Conservation (phyloP, 1,140 invertebrate genomes). For the Brachionus manjavacas region DNA sequence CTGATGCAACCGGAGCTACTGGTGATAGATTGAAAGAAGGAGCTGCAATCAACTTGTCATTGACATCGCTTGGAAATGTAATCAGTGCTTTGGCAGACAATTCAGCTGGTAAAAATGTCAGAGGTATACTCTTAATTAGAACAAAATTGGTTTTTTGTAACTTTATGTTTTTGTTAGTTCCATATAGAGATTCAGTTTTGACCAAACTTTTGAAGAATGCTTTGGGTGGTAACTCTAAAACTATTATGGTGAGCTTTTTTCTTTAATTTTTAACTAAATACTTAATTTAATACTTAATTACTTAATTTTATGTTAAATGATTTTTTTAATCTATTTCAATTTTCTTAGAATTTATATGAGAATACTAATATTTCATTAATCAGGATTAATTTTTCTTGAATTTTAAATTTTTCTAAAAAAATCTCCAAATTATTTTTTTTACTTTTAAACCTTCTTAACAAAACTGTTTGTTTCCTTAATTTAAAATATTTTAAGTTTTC, state of each 20-base stretch:
- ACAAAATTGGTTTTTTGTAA: too few species aligned
- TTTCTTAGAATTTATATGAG: too few species aligned
- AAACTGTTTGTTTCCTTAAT: too few species aligned
- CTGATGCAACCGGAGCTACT: conserved; percentile 61
- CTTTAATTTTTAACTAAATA: background rate
- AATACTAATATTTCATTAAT: too few species aligned
- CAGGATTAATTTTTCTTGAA: too few species aligned
- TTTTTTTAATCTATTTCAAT: too few species aligned
- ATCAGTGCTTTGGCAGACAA: conserved; percentile 60
- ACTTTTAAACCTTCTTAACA: too few species aligned
- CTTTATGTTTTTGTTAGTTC: conserved; percentile 49
- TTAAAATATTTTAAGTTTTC: too few species aligned
- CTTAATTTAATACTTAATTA: too few species aligned
- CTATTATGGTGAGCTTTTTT: conserved; percentile 60
- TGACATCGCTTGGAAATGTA: conserved; percentile 63
- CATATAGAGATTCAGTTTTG: conserved; percentile 61
- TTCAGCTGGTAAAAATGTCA: conserved; percentile 37
- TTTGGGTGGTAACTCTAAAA: conserved; percentile 64
- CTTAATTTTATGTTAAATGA: too few species aligned
- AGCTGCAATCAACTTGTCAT: conserved; percentile 64
- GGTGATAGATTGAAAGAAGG: conserved; percentile 65
- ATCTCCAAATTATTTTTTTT: too few species aligned
- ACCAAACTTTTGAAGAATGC: conserved; percentile 62
- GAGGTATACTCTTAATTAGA: background rate
- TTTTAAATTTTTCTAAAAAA: too few species aligned